A percentile compares a stretch with the other conserved stretches of the same genome.
Conservation (phyloP, 2,888 invertebrate genomes). For the Orthosia cruda region DNA sequence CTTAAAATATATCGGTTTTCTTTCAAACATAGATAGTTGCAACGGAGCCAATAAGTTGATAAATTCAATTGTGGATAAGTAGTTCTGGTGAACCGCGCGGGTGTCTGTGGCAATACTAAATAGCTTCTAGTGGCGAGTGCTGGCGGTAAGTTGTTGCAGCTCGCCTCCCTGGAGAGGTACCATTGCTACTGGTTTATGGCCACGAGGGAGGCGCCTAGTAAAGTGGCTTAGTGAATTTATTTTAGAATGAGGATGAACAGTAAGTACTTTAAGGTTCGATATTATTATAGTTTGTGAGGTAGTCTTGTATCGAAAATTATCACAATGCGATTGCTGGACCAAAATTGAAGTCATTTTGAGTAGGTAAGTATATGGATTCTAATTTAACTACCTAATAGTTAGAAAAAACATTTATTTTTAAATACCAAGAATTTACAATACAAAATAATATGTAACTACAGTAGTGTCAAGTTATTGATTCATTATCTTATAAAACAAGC, state of each 20-base stretch:
- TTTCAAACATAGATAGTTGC: conserved; percentile 19
- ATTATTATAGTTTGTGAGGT: background rate
- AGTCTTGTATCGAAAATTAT: background rate
- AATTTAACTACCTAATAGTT: too few relatives aligned
- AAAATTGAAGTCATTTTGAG: background rate
- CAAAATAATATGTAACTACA: too few relatives aligned
- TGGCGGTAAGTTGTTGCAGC: conserved; percentile 39
- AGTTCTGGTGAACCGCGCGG: conserved; percentile 41
- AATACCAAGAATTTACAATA: too few relatives aligned
- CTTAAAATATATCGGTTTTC: conserved; percentile 5
- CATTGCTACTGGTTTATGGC: conserved; percentile 44
- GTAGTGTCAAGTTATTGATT: too few relatives aligned
- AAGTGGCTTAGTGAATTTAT: conserved; percentile 30
- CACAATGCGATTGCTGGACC: background rate
- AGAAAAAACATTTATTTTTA: too few relatives aligned
- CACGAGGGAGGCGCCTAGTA: conserved; percentile 34
- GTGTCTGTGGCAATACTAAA: conserved; percentile 59
- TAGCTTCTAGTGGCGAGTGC: conserved; percentile 34
- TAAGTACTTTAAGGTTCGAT: background rate
- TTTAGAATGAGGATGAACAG: background rate
- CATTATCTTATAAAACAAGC: too few relatives aligned
- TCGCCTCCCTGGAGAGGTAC: conserved; percentile 38
- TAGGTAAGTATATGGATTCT: too few relatives aligned
- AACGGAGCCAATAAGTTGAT: conserved; percentile 33
- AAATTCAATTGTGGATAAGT: conserved; percentile 56